phyloP scores from a whole-genome alignment of 2,888 invertebrate genomes.

The Epistrophe grossulariae region DNA sequence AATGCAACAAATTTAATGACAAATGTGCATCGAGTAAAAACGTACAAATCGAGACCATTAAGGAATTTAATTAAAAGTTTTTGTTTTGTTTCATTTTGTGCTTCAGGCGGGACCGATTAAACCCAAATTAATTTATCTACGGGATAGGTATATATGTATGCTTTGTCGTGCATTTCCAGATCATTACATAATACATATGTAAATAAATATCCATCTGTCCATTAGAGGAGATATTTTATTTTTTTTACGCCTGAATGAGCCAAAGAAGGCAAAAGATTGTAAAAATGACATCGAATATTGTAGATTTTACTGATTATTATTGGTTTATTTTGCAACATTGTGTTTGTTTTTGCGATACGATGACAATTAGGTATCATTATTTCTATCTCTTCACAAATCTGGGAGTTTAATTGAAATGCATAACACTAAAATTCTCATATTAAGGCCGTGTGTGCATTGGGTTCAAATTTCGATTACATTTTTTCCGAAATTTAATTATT shows the following conservation, averaged over 20 bases:
- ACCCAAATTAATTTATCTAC: slow-evolving; percentile 37
- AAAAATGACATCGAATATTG: not conserved
- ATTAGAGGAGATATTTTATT: slow-evolving; percentile 24
- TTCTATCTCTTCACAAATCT: not conserved
- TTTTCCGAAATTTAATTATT: too few relatives aligned
- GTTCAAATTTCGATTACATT: too few relatives aligned
- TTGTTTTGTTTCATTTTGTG: not conserved
- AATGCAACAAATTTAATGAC: slow-evolving; percentile 8
- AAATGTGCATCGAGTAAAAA: slow-evolving; percentile 15
- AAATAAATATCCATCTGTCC: not conserved
- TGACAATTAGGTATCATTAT: not conserved
- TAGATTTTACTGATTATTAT: not conserved
- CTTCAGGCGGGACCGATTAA: slow-evolving; percentile 12
- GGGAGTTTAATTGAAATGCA: not conserved
- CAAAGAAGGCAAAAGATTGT: not conserved
- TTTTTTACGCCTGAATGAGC: slow-evolving; percentile 7
- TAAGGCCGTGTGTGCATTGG: too few relatives aligned
- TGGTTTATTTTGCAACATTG: not conserved
- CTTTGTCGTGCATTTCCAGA: slow-evolving; percentile 12
- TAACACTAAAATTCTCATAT: too few relatives aligned
- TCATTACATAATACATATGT: slow-evolving; percentile 37
- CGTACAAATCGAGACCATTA: slow-evolving; percentile 16
- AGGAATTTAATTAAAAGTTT: slow-evolving; percentile 49
- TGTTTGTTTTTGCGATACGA: not conserved
- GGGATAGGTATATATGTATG: too few relatives aligned